Percentiles rank a stretch among this genome's conserved stretches.
These are phyloP conservation scores for Gavia stellata DNA, from an alignment of 2,113 vertebrate species.

Conservation along the genomic window DNA sequence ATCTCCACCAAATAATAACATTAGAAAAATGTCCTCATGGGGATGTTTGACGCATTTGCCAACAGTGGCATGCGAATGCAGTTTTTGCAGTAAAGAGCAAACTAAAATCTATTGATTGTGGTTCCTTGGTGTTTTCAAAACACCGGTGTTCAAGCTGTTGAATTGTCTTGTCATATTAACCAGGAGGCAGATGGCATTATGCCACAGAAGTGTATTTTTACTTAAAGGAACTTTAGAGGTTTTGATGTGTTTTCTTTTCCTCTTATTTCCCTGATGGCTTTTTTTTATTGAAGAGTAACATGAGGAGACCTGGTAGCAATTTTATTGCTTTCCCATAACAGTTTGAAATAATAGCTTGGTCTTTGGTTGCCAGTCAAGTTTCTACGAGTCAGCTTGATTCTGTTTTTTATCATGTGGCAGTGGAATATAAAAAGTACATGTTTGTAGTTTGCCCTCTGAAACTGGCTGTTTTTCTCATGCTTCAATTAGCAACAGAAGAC, in stretches of 20 bases:
- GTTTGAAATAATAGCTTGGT: constrained; percentile 75
- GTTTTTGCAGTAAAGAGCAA: constrained; percentile 42
- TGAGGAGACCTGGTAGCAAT: constrained; percentile 81
- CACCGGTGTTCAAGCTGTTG: constrained; percentile 51
- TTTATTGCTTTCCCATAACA: constrained; percentile 77
- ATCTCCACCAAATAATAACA: background rate
- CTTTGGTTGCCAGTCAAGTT: constrained; percentile 72
- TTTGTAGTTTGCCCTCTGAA: constrained; percentile 58
- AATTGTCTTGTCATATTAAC: constrained; percentile 71
- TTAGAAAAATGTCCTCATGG: constrained; percentile 19
- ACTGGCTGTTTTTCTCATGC: constrained; percentile 45
- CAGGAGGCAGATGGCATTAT: constrained; percentile 69
- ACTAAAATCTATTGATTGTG: constrained; percentile 56
- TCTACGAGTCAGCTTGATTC: constrained; percentile 71
- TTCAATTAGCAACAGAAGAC: constrained; percentile 64
- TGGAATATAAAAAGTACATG: constrained; percentile 59
- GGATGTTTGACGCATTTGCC: constrained; percentile 25
- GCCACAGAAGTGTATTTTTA: constrained; percentile 73
- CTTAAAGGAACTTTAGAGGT: constrained; percentile 71
- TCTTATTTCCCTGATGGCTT: constrained; percentile 77
- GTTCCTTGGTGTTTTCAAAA: constrained; percentile 58
- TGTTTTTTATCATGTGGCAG: constrained; percentile 72
- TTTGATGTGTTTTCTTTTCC: constrained; percentile 76
- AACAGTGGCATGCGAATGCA: constrained; percentile 5
- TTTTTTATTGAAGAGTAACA: constrained; percentile 81